Percentiles rank a stretch among this genome's conserved stretches.
Conservation (phyloP, 2,888 invertebrate genomes). For the Orthosia gothica region DNA sequence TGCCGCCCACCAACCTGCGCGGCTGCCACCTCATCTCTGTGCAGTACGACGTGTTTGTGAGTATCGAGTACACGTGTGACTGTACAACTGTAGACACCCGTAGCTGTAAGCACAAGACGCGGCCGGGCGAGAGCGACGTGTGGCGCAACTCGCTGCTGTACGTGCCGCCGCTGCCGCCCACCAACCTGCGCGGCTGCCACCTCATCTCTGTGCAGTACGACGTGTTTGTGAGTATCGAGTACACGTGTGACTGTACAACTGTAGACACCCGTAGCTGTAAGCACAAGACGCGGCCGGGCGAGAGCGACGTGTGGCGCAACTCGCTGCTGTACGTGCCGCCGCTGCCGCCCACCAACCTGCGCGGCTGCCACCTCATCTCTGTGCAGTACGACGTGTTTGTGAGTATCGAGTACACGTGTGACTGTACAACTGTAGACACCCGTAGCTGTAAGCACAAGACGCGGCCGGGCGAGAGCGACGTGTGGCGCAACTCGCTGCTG, state of each 20-base stretch:
- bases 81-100: not conserved
- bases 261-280: not conserved
- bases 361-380: slow-evolving; percentile 2
- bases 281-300: not conserved
- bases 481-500: slow-evolving; percentile 2
- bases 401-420: not conserved
- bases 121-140: slow-evolving; percentile 10
- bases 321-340: slow-evolving; percentile 3
- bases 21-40: slow-evolving; percentile 12
- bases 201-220: slow-evolving; percentile 12
- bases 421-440: not conserved
- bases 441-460: not conserved
- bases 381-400: slow-evolving; percentile 2
- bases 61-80: not conserved
- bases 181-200: slow-evolving; percentile 14
- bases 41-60: slow-evolving; percentile 14
- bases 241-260: not conserved
- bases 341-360: slow-evolving; percentile 3
- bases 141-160: slow-evolving; percentile 10
- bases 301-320: slow-evolving; percentile 2
- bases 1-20: slow-evolving; percentile 15
- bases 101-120: not conserved
- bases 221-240: slow-evolving; percentile 5
- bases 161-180: slow-evolving; percentile 15
- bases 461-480: not conserved